Base-by-base conservation (phyloP, 2,797 vertebrate species). In the Bradypodion ventrale region DNA sequence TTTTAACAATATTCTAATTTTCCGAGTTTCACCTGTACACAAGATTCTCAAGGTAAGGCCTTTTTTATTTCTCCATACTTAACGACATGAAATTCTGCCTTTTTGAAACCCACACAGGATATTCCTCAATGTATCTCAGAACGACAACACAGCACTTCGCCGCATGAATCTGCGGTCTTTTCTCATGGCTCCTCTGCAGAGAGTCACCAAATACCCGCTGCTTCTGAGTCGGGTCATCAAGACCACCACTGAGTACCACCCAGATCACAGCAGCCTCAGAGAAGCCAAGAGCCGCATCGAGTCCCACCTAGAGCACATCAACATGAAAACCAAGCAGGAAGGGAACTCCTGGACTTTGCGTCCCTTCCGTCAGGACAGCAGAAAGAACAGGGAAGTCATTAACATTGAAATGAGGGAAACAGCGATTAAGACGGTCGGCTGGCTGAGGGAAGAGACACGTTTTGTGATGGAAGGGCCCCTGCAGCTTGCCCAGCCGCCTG, bases 301-400 rank as follows among this genome's bases (percentile, higher is more conserved):
- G 75, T 98, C 98, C 62, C 98, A 98, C 83, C 93, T 99, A 90
- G 98, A 98, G 94, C 98, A 98, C 96, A 98, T 99, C 93, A 98
- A 98, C 95, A 98, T 97, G 97, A 98, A 98, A 94, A 98, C 97
- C 89, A 97, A 97, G 91, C 98, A 98, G 94, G 98, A 98, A 87
- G 96, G 97, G 1, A 97, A 97, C 91, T 95, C 97, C 0, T 98
- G 98, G 98, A 97, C 97, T 2, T 95, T 98, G 6, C 97, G 97
- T 8, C 98, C 98, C 2, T 98, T 99, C 94, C 97, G 97, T 44
- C 96, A 98, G 2, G 97, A 98, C 90, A 98, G 97, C 92, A 97
- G 97, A 92, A 97, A 97, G 88, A 98, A 97, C 92, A 96, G 97
- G 0, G 98, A 99, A 90, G 97, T 98, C 49, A 97, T 97, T 91